These are phyloP conservation scores for Callocephalon fimbriatum DNA, from an alignment of 2,113 vertebrate genomes.

Conservation along the genomic window DNA sequence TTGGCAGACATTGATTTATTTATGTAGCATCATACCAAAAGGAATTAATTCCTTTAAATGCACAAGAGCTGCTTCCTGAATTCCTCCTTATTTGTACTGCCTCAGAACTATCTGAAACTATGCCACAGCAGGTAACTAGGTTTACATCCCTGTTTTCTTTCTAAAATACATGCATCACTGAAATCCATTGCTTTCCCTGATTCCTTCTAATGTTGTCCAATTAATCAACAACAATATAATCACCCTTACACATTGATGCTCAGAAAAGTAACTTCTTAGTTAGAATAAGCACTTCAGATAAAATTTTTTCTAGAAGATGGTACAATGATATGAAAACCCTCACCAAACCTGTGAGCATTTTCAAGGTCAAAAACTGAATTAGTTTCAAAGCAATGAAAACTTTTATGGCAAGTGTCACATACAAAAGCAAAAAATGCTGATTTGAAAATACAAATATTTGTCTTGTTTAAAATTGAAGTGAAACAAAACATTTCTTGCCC, in stretches of 20 bases:
- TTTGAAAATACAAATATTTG: not conserved
- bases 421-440: not conserved
- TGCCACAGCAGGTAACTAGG: not conserved
- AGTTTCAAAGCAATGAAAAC: not conserved
- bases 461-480: not conserved
- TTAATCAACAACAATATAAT: not conserved
- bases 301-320: not conserved
- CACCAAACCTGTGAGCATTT: rapidly evolving
- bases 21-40: not conserved
- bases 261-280: not conserved
- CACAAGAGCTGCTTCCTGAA: not conserved
- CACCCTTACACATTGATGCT: not conserved
- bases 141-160: not conserved
- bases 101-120: not conserved
- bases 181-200: not conserved
- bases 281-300: not conserved
- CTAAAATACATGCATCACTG: not conserved
- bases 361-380: not conserved
- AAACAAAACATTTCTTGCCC: not conserved
- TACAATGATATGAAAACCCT: not conserved
- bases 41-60: not conserved
- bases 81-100: not conserved
- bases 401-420: not conserved
- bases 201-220: not conserved
- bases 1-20: not conserved